Percentiles rank a stretch among this genome's conserved stretches.
Evolutionary conservation across 2,113 vertebrate species (phyloP).

Genomic region (Bufo bufo): DNA sequence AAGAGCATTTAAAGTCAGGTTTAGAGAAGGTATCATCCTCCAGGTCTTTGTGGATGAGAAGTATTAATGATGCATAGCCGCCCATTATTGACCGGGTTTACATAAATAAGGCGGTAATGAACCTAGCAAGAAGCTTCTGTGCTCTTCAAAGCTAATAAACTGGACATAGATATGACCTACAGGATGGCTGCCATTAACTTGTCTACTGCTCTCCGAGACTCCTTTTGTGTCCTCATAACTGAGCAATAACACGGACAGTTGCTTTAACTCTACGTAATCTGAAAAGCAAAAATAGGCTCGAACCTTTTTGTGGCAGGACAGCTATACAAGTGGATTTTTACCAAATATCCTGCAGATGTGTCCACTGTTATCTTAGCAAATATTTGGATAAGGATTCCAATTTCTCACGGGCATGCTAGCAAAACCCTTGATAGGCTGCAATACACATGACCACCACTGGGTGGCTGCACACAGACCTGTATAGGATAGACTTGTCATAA

Average conservation of each 20-base stretch:
- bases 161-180: conserved; percentile 19
- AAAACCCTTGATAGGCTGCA: too few relatives aligned
- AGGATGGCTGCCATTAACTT: conserved; percentile 25
- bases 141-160: conserved; percentile 8
- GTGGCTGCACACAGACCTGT: too few relatives aligned
- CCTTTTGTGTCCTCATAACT: conserved; percentile 39
- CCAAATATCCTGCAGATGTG: neutral
- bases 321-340: neutral
- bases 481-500: too few relatives aligned
- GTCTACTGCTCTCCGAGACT: neutral
- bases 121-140: neutral
- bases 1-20: conserved; percentile 1
- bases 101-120: conserved; percentile 43
- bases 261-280: conserved; percentile 14
- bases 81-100: conserved; percentile 17
- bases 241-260: conserved; percentile 40
- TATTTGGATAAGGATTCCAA: too few relatives aligned
- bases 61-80: conserved; percentile 18
- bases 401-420: too few relatives aligned
- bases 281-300: neutral
- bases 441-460: too few relatives aligned
- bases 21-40: conserved; percentile 22
- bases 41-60: neutral
- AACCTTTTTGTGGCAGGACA: neutral
- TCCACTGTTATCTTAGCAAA: too few relatives aligned